Evolutionary conservation across 1,140 invertebrate species (phyloP).

Genomic region (Nylanderia fulva): DNA sequence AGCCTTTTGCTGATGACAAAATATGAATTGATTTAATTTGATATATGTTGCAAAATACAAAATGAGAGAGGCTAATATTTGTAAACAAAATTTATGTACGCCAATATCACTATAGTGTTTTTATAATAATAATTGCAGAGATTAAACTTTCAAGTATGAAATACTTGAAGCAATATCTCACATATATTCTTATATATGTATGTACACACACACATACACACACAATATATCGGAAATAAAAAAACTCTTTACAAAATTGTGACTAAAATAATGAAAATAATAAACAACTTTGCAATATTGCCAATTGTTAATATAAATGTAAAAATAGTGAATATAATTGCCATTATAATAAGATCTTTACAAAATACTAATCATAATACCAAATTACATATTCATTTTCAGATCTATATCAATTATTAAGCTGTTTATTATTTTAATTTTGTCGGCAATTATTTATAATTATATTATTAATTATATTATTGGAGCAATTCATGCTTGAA

Average conservation of each 20-base stretch:
- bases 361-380: neutral
- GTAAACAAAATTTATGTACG: constrained; percentile 2
- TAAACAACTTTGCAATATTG: neutral
- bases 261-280: neutral
- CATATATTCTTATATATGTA: neutral
- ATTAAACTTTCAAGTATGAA: constrained; percentile 22
- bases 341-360: neutral
- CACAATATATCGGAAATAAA: no score
- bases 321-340: neutral
- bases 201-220: no score
- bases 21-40: constrained; percentile 11
- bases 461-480: neutral
- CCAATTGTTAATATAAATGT: neutral
- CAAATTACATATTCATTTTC: neutral
- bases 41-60: constrained; percentile 1
- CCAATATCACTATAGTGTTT: neutral
- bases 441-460: neutral
- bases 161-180: neutral
- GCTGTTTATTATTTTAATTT: constrained; percentile 5
- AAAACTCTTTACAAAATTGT: neutral
- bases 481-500: neutral
- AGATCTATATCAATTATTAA: neutral
- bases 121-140: constrained; percentile 21
- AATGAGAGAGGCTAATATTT: neutral
- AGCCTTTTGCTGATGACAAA: neutral